Conservation (phyloP, 1,140 invertebrate species). For the Caenorhabditis tropicalis region DNA sequence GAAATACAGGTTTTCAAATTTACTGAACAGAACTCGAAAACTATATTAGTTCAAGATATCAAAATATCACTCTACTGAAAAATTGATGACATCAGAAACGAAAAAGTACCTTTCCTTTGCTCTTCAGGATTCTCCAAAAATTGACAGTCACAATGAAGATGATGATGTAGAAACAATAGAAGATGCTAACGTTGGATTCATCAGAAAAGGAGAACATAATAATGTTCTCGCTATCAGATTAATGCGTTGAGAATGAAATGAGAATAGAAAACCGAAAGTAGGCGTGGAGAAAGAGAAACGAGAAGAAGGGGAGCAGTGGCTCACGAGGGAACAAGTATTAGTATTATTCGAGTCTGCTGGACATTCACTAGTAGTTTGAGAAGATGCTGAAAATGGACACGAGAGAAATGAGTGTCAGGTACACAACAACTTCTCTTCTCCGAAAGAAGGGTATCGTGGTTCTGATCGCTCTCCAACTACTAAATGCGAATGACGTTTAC, state of each 20-base stretch:
- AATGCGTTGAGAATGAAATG: neutral
- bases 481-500: neutral
- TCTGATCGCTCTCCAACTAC: conserved; percentile 2
- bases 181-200: conserved; percentile 13
- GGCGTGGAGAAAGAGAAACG: neutral
- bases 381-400: conserved; percentile 30
- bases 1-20: no score
- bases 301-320: neutral
- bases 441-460: neutral
- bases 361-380: neutral
- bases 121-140: conserved; percentile 4
- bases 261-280: neutral
- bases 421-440: neutral
- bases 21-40: no score
- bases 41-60: no score
- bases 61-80: no score
- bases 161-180: conserved; percentile 30
- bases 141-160: neutral
- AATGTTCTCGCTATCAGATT: neutral
- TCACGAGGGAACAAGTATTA: conserved; percentile 10
- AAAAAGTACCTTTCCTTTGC: conserved; percentile 9
- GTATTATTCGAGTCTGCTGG: conserved; percentile 34
- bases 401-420: neutral
- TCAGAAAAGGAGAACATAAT: conserved; percentile 1
- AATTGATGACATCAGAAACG: no score